phyloP scores from a whole-genome alignment of 2,888 invertebrate species.

The Lochmaea capreae region DNA sequence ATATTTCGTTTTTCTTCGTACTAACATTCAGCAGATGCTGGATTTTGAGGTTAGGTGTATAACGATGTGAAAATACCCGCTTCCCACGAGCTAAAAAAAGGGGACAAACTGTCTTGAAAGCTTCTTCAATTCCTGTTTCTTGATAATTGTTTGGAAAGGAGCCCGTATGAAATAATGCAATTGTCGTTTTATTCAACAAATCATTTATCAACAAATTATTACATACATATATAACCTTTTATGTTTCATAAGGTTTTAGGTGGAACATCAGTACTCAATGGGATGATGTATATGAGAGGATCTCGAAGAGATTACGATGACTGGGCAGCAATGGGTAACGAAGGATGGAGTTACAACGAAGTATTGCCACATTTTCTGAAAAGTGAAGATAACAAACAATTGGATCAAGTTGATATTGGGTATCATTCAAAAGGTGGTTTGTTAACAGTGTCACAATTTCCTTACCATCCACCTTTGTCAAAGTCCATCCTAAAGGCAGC shows the following conservation, averaged over 20 bases:
- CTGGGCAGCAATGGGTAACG: constrained; percentile 88
- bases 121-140: too few species aligned
- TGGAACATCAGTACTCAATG: constrained; percentile 93
- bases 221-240: too few species aligned
- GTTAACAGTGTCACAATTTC: constrained; percentile 83
- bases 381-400: constrained; percentile 82
- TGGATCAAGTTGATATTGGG: constrained; percentile 78
- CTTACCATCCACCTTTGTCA: constrained; percentile 87
- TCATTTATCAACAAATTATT: too few species aligned
- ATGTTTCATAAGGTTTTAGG: constrained; percentile 76
- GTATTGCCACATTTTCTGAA: constrained; percentile 91
- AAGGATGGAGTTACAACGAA: constrained; percentile 90
- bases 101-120: too few species aligned
- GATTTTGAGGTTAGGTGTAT: too few species aligned
- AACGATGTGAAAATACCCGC: too few species aligned
- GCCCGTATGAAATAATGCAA: too few species aligned
- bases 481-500: constrained; percentile 82
- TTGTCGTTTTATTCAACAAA: too few species aligned
- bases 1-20: too few species aligned
- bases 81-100: too few species aligned
- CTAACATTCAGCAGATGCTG: too few species aligned
- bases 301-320: constrained; percentile 87
- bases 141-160: too few species aligned
- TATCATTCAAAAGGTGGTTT: constrained; percentile 84
- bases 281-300: constrained; percentile 96